Base-by-base conservation (phyloP, 2,888 invertebrate genomes). In the Steromphala cineraria region DNA sequence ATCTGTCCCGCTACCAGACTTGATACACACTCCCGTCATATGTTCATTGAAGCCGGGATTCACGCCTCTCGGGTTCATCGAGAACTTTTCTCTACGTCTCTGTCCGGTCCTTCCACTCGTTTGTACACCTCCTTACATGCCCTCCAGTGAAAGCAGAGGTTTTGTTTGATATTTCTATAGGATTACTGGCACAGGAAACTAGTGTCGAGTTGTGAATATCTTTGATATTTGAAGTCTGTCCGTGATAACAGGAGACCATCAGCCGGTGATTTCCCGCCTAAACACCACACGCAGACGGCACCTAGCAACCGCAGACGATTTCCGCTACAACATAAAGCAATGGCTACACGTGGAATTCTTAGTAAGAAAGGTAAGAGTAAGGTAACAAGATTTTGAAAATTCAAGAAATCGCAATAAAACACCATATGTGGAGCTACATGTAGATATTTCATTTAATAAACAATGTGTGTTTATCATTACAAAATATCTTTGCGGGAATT, bases 251-350 rank as follows among this genome's bases (percentile, higher is more conserved):
- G 62, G 7, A 62, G 62, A 62, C n/a, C 28, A 62, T 62, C 62
- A 62, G 28, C 62, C 28, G 62, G 62, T 62, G 62, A 62, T 62
- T 62, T 62, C 62, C 62, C 62, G 62, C 62, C 62, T 62, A 24
- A 13, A 28, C 62, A 62, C 13, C 13, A 62, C 28, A 24, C 24
- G 28, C 62, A 62, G 24, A 62, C 62, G 24, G 28, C 62, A 62
- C 62, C 24, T 28, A 46, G 24, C 62, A 62, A 24, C 62, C 24
- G 28, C 62, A 62, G 62, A 62, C 62, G 62, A 62, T 62, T 62
- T 62, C 24, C 62, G 62, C 7, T 62, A 13, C 62, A 28, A 28
- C 28, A 24, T n/a, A 62, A 24, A 15, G 17, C 19, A 62, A 62
- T 62, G 62, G 62, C 62, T 28, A 62, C 62, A 62, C 62, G 62